phyloP scores from a whole-genome alignment of 2,888 invertebrate species.

The Ennomos erosarius region DNA sequence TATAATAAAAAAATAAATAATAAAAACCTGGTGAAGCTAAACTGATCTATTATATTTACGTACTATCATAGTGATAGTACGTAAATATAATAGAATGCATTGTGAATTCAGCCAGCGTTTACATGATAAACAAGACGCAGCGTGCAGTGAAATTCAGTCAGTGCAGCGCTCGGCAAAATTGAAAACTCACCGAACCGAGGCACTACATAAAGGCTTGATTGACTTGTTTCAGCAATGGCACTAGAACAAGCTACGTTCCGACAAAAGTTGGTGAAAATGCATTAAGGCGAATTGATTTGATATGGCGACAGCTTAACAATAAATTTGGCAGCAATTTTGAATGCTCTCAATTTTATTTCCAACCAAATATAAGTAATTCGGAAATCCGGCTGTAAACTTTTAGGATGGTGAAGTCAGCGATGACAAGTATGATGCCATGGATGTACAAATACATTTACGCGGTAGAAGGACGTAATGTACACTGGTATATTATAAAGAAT shows the following conservation, averaged over 20 bases:
- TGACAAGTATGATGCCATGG: background rate
- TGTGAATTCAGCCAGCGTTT: background rate
- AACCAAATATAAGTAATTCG: background rate
- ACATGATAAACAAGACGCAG: background rate
- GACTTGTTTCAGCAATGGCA: slow-evolving; percentile 16
- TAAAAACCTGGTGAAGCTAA: too few relatives aligned
- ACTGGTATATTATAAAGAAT: background rate
- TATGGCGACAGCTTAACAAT: background rate
- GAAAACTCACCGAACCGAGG: slow-evolving; percentile 12
- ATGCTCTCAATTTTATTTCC: background rate
- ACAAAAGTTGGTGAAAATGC: background rate
- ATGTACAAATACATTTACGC: slow-evolving; percentile 7
- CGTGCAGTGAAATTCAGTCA: slow-evolving; percentile 1
- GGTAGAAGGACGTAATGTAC: slow-evolving; percentile 4
- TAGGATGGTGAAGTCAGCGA: background rate
- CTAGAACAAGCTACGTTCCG: slow-evolving; percentile 1
- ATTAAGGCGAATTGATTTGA: too few relatives aligned
- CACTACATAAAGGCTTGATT: slow-evolving; percentile 15
- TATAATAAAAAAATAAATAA: too few relatives aligned
- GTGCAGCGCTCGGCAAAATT: background rate
- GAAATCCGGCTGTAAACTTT: background rate
- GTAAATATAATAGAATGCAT: too few relatives aligned
- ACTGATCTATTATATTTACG: too few relatives aligned
- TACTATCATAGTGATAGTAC: too few relatives aligned
- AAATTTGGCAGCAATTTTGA: background rate